Base-by-base conservation (phyloP, 2,797 vertebrate species). In the Ciconia nigra region DNA sequence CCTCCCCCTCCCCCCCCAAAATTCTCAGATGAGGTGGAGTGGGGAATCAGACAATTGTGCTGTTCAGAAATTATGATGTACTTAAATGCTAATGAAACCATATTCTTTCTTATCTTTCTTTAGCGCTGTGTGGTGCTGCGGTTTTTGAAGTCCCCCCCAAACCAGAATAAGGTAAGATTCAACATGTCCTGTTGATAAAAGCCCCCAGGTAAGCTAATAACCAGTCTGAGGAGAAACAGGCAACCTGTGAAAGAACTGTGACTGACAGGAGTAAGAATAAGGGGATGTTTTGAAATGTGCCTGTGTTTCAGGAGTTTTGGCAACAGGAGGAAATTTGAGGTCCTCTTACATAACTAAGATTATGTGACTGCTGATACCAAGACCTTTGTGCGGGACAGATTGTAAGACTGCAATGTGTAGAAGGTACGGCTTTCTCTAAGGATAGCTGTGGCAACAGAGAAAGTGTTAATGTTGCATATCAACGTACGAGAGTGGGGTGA, bases 91-190 rank as follows among this genome's bases (percentile, higher is more conserved):
- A 83, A 92, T 1, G 11, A 59, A 84, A 58, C 54, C 2, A 8
- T 88, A 2, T 57, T 83, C 33, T 93, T 71, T 88, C 31, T 46
- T 52, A 4, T 81, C 91, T 67, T 49, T 61, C 77, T 94, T 44
- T 94, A 99, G 99, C 98, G 99, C 87, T 99, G 99, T 90, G 98
- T 99, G 97, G 99, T 99, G 92, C 97, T 99, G 25, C 99, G 99
- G 41, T 99, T 99, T 83, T 98, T 99, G 96, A 99, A 99, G 97
- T 99, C 98, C 96, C 98, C 99, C 8, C 98, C 97, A 66, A 98
- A 98, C 83, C 98, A 97, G 90, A 98, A 97, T 69, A 98, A 98
- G 98, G 98, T 98, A 98, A 98, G 98, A 62, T 51, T 46, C 22
- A 59, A 24, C 4, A 0, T 1, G 13, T 62, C 7, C 55, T 41